These are phyloP conservation scores for Cylindroiulus punctatus DNA, from an alignment of 2,888 invertebrate genomes.

Conservation along the genomic window DNA sequence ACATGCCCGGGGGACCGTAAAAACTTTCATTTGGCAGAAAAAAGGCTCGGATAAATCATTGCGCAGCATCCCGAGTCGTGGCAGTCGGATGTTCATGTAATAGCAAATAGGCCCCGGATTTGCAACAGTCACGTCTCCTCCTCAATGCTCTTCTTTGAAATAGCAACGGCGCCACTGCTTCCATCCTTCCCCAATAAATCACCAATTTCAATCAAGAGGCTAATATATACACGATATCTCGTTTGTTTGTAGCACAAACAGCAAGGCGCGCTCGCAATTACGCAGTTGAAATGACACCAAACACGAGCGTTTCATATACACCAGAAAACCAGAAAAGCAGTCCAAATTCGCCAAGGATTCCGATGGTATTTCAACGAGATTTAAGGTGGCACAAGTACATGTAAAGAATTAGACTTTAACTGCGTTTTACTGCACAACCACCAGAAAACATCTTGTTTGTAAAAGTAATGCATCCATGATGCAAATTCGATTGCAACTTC, in stretches of 20 bases:
- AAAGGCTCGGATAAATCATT: constrained; percentile 3
- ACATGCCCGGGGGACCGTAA: not conserved
- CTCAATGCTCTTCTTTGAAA: constrained; percentile 15
- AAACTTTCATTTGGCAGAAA: not conserved
- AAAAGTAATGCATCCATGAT: no score
- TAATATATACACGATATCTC: constrained; percentile 32
- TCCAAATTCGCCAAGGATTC: constrained; percentile 8
- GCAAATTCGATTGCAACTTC: no score
- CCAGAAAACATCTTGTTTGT: no score
- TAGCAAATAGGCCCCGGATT: constrained; percentile 23
- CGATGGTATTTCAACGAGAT: no score
- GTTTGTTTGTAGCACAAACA: constrained; percentile 12
- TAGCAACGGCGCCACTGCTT: constrained; percentile 17
- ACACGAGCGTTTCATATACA: constrained; percentile 1
- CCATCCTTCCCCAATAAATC: constrained; percentile 26
- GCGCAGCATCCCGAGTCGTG: not conserved
- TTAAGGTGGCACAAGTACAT: no score
- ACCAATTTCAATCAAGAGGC: constrained; percentile 32
- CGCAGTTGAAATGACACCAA: constrained; percentile 25
- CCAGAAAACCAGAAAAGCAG: not conserved
- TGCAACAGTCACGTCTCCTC: not conserved
- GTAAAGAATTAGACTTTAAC: no score
- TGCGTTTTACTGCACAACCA: no score
- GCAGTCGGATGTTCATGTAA: constrained; percentile 3
- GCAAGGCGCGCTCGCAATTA: not conserved